Base-by-base conservation (phyloP, 2,888 invertebrate genomes). In the Geophilus truncorum region DNA sequence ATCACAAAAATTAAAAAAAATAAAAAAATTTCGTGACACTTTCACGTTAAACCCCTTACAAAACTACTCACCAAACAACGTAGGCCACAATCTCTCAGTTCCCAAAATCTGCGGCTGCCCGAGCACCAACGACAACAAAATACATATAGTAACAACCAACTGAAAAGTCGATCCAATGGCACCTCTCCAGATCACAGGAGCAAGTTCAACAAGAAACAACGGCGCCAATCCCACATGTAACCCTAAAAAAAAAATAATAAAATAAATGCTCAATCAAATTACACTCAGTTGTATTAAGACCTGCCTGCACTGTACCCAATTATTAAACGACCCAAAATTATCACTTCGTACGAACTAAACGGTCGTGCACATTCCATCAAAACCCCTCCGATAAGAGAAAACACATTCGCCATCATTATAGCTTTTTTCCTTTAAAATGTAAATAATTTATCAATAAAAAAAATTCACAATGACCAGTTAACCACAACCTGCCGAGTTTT, bases 101-200 rank as follows among this genome's bases (percentile, higher is more conserved):
- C 96, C 91, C 21, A 96, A 88, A 0, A 94, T 86, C 0, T 89
- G 89, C 7, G 90, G 89, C 81, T 95, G 87, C 0, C 96, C 94
- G 57, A 96, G 88, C 5, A 93, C 89, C 88, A 94, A 93, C 0
- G 93, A 78, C 15, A 87, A 83, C 70, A 96, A 88, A 81, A 96
- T 95, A 0, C 94, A 93, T 78, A 95, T 92, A 0, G 95, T 95
- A 82, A 96, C 93, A 78, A 95, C 92, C 15, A 97, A 88, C 85
- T 97, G 96, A 87, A 95, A 95, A 0, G 95, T 93, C 6, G 94
- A 94, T 15, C 95, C 95, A 70, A 95, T 92, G 76, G 95, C 93
- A 80, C 96, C 96, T 81, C 96, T 88, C 0, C 96, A 87, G 78
- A 93, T 92, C 0, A 92, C 89, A 0, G 96, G 96, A 0, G 96